Evolutionary conservation across 1,140 invertebrate species (phyloP).

Genomic region (Anagrus nilaparvatae): DNA sequence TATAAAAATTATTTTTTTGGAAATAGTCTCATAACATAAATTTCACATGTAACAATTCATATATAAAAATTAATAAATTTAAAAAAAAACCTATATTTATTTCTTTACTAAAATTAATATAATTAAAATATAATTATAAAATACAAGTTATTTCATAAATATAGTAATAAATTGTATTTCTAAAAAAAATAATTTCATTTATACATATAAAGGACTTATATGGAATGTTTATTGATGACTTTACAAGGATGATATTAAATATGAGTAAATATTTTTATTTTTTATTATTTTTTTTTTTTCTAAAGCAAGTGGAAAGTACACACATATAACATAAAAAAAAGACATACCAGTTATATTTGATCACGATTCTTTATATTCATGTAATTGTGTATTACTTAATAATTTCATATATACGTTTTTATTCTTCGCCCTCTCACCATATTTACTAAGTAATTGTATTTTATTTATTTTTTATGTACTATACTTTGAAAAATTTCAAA

Average conservation of each 20-base stretch:
- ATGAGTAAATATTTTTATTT: background rate
- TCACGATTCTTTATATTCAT: background rate
- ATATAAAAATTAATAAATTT: too few species aligned
- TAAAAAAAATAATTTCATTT: too few species aligned
- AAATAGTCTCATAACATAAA: too few species aligned
- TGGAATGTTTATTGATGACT: too few species aligned
- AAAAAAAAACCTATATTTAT: too few species aligned
- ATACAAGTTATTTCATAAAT: too few species aligned
- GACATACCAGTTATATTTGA: background rate
- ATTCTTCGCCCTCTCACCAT: constrained; percentile 1
- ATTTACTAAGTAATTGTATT: constrained; percentile 1
- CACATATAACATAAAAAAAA: background rate
- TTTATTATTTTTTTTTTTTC: background rate
- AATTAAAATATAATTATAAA: too few species aligned
- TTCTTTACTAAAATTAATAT: too few species aligned
- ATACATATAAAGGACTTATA: too few species aligned
- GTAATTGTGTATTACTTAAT: constrained; percentile 13
- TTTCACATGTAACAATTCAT: too few species aligned
- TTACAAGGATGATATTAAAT: background rate
- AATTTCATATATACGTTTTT: constrained; percentile 1
- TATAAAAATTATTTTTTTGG: too few species aligned
- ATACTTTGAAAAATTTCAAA: background rate
- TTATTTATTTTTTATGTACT: constrained; percentile 5
- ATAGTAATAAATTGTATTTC: too few species aligned
- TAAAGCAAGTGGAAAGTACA: background rate